phyloP scores from a whole-genome alignment of 2,113 vertebrate genomes.

The Phalacrocorax carbo region DNA sequence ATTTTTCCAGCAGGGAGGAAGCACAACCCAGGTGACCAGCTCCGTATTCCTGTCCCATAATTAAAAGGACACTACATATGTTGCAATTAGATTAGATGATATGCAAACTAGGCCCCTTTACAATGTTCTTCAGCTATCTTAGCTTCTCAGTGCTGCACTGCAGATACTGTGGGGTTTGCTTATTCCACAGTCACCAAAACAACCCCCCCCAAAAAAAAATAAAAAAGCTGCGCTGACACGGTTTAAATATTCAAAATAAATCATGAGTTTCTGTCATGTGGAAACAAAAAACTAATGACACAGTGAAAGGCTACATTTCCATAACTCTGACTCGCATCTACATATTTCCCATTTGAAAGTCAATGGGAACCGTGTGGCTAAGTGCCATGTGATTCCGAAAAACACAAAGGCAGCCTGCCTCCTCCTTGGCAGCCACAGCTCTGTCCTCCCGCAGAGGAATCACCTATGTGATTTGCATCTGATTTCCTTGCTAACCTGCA shows the following conservation, averaged over 20 bases:
- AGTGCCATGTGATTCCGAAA: not conserved
- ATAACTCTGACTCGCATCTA: conserved; percentile 42
- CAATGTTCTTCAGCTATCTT: not conserved
- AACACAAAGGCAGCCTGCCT: conserved; percentile 31
- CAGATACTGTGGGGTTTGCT: not conserved
- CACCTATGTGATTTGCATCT: conserved; percentile 48
- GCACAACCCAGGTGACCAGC: not conserved
- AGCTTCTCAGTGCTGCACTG: not conserved
- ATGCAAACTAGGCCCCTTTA: not conserved
- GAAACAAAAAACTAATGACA: conserved; percentile 67
- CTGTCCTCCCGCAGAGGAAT: conserved; percentile 11
- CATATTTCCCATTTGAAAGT: conserved; percentile 61
- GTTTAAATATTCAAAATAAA: conserved; percentile 59
- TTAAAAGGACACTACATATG: not conserved
- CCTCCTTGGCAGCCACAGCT: conserved; percentile 30
- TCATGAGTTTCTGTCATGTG: conserved; percentile 51
- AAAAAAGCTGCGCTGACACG: not conserved
- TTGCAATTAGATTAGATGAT: not conserved
- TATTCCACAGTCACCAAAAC: not conserved
- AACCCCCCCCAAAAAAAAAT: not conserved
- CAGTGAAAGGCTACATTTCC: conserved; percentile 61
- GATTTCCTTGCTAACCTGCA: conserved; percentile 42
- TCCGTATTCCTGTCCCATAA: not conserved
- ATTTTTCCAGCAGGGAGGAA: conserved; percentile 8
- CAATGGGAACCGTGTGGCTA: conserved; percentile 3